phyloP scores from a whole-genome alignment of 2,113 vertebrate genomes.

The Pomatorhinus ruficollis region DNA sequence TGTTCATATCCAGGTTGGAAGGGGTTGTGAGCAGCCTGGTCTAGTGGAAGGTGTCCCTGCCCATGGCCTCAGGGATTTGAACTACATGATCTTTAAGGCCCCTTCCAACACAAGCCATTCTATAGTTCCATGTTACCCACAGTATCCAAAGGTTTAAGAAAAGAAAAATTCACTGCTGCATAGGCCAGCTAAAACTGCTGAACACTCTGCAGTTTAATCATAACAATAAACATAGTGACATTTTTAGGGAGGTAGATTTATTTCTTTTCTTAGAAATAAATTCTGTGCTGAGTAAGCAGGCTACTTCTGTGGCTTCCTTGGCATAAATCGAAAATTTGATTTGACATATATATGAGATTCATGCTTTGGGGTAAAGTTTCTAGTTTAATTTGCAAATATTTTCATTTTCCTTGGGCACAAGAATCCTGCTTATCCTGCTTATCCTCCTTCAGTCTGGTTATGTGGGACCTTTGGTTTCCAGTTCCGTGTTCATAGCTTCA shows the following conservation, averaged over 20 bases:
- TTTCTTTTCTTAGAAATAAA: slow-evolving; percentile 10
- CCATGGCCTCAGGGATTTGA: accelerated
- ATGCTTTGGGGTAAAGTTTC: background rate
- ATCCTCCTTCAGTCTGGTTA: background rate
- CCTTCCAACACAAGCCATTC: background rate
- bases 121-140: accelerated
- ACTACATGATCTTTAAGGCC: background rate
- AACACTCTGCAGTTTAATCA: slow-evolving; percentile 2
- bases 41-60: background rate
- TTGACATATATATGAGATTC: background rate
- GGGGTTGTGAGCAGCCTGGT: background rate
- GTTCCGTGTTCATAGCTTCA: background rate
- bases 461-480: background rate
- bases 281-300: slow-evolving; percentile 15
- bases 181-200: background rate
- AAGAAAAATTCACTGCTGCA: background rate
- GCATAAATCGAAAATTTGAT: background rate
- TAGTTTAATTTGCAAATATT: background rate
- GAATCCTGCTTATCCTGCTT: background rate
- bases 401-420: background rate
- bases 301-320: background rate
- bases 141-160: background rate
- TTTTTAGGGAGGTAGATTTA: slow-evolving; percentile 40
- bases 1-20: background rate
- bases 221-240: slow-evolving; percentile 16